These are phyloP conservation scores for Arnoldichthys spilopterus DNA, from an alignment of 2,797 vertebrate species.

Conservation along the genomic window DNA sequence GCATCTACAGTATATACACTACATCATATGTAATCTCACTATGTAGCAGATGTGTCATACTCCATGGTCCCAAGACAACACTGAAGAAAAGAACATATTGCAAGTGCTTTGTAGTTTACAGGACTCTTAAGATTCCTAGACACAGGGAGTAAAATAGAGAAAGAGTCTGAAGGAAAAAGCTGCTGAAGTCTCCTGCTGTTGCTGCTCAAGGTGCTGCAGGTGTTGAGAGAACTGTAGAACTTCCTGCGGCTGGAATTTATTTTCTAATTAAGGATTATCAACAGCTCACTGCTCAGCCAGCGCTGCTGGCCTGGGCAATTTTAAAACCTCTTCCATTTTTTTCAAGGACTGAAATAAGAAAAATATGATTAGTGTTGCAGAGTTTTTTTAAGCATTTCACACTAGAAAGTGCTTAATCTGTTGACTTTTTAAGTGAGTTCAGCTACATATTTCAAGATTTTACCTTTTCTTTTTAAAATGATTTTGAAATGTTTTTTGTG, in stretches of 20 bases:
- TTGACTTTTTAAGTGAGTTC: neutral
- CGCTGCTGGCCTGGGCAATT: conserved; percentile 62
- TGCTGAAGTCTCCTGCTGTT: conserved; percentile 65
- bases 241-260: conserved; percentile 69
- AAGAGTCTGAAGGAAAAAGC: conserved; percentile 55
- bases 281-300: conserved; percentile 69
- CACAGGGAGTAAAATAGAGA: conserved; percentile 54
- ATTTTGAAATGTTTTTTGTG: neutral
- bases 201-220: conserved; percentile 69
- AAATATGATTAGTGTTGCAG: neutral
- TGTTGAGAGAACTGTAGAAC: conserved; percentile 63
- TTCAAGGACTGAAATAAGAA: conserved; percentile 47
- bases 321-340: conserved; percentile 58
- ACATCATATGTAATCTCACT: too few species aligned
- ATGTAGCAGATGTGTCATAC: neutral
- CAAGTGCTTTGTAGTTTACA: neutral
- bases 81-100: neutral
- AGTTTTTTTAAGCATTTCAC: conserved; percentile 25
- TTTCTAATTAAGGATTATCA: conserved; percentile 79
- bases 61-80: neutral
- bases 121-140: neutral
- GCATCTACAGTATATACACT: too few species aligned
- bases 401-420: neutral
- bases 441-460: neutral
- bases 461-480: neutral